Percentiles rank a stretch among this genome's conserved stretches.
Conservation (phyloP, 2,797 vertebrate species). For the Rachycentron canadum region DNA sequence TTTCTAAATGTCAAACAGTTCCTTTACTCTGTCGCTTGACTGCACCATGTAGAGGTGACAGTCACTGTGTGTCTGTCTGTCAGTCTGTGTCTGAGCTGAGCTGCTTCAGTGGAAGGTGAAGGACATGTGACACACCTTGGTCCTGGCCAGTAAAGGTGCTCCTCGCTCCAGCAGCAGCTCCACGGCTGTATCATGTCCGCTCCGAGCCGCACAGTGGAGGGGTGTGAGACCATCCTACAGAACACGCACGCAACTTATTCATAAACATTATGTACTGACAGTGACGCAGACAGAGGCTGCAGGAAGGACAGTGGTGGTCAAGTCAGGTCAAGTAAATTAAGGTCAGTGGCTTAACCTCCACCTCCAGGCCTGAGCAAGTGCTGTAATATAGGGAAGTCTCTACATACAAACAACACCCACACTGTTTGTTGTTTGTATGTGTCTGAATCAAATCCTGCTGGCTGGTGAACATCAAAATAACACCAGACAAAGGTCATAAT, state of each 20-base stretch:
- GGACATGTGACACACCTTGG: slow-evolving; percentile 87
- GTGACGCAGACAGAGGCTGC: too few species aligned
- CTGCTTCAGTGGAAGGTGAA: not conserved
- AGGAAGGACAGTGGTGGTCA: not conserved
- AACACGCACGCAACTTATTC: slow-evolving; percentile 5
- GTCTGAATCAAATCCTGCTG: slow-evolving; percentile 10
- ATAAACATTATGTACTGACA: too few species aligned
- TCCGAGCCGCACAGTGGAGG: slow-evolving; percentile 96
- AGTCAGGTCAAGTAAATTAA: not conserved
- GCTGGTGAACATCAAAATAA: not conserved
- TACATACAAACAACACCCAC: not conserved
- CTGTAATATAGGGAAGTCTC: not conserved
- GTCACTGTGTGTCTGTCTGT: not conserved
- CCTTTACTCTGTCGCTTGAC: not conserved
- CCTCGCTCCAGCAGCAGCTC: slow-evolving; percentile 95
- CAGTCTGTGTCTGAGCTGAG: not conserved
- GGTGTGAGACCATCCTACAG: slow-evolving; percentile 96
- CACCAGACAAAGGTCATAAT: slow-evolving; percentile 11
- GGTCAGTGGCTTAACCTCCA: not conserved
- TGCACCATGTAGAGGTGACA: not conserved
- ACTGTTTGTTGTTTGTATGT: not conserved
- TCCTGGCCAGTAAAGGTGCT: slow-evolving; percentile 95
- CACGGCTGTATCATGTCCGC: slow-evolving; percentile 94
- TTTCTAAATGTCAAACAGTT: not conserved
- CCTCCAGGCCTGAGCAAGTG: not conserved